Evolutionary conservation across 2,888 invertebrate genomes (phyloP).

Genomic region (Cerastis rubricosa): DNA sequence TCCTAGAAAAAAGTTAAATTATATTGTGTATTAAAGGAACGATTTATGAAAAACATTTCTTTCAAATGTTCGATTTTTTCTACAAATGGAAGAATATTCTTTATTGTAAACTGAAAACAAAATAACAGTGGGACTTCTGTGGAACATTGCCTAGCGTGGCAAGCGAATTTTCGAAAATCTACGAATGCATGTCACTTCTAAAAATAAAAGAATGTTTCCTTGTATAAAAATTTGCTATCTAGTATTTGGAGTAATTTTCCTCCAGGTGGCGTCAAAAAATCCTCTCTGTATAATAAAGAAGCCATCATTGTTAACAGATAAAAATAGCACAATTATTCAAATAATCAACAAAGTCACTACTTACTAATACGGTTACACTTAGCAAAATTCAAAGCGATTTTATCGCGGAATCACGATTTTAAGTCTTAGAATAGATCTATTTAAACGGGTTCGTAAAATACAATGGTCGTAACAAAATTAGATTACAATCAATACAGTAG

Average conservation of each 20-base stretch:
- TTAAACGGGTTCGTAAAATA: background rate
- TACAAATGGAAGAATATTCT: background rate
- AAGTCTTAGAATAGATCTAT: too few relatives aligned
- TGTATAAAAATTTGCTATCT: too few relatives aligned
- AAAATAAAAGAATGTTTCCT: too few relatives aligned
- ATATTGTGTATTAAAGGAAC: background rate
- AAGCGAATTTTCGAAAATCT: too few relatives aligned
- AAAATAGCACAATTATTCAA: background rate
- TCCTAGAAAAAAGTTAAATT: background rate
- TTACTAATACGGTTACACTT: background rate
- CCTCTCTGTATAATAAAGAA: background rate
- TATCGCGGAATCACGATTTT: too few relatives aligned
- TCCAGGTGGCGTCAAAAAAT: too few relatives aligned
- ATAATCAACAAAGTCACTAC: background rate
- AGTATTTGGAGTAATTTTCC: too few relatives aligned
- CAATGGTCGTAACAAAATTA: background rate
- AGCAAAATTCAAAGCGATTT: background rate
- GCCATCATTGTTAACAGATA: background rate
- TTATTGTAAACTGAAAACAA: background rate
- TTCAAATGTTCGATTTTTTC: background rate
- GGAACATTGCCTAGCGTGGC: background rate
- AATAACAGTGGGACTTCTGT: background rate
- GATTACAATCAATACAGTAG: background rate
- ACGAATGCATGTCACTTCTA: too few relatives aligned
- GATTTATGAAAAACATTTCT: background rate